Evolutionary conservation across 2,797 vertebrate genomes (phyloP).

Genomic region (Apodemus agrarius): DNA sequence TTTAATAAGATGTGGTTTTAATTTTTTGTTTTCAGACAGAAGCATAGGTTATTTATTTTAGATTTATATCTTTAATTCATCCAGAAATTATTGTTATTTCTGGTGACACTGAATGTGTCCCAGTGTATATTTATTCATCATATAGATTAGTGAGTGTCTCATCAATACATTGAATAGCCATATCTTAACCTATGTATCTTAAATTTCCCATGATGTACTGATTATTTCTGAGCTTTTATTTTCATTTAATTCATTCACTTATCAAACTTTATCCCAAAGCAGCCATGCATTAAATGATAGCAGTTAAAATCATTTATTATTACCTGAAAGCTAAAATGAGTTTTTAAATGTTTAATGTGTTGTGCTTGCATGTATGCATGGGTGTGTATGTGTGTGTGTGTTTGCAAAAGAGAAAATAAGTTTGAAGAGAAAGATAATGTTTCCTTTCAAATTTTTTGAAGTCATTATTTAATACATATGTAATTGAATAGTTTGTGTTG

Average conservation of each 20-base stretch:
- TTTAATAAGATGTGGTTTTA: not conserved
- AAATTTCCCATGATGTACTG: not conserved
- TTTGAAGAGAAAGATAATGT: not conserved
- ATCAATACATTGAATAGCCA: not conserved
- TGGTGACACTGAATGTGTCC: not conserved
- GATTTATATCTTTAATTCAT: slow-evolving; percentile 30
- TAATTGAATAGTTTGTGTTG: not conserved
- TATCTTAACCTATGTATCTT: not conserved
- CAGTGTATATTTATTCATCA: not conserved
- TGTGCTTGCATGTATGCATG: not conserved
- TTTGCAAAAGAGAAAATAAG: not conserved
- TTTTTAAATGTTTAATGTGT: not conserved
- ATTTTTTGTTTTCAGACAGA: slow-evolving; percentile 44
- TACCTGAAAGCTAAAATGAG: not conserved
- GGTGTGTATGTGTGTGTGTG: not conserved
- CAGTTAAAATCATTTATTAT: not conserved
- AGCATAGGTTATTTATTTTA: not conserved
- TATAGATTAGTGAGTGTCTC: not conserved
- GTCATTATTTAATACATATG: not conserved
- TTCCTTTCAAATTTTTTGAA: not conserved
- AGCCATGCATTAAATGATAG: not conserved
- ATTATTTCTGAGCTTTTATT: not conserved
- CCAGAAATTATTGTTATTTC: slow-evolving; percentile 12
- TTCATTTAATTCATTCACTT: not conserved
- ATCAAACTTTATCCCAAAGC: not conserved